phyloP scores from a whole-genome alignment of 2,113 vertebrate species.

The Caranx ignobilis region DNA sequence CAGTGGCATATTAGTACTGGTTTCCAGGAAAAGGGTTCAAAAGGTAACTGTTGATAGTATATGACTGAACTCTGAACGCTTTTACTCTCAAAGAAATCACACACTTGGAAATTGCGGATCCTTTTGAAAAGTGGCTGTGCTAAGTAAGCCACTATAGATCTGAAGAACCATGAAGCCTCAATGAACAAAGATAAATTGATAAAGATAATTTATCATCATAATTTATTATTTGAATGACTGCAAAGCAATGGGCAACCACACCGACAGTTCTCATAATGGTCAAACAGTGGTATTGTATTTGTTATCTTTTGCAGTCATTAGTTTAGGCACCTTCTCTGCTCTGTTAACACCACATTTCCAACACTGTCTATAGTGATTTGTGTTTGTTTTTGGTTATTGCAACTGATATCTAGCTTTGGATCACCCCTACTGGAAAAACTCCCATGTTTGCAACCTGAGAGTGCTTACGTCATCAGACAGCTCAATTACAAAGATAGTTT shows the following conservation, averaged over 20 bases:
- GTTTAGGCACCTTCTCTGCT: not conserved
- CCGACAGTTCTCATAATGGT: not conserved
- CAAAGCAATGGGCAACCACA: not conserved
- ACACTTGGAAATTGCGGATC: not conserved
- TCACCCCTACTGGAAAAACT: not conserved
- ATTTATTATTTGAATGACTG: not conserved
- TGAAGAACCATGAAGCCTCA: not conserved
- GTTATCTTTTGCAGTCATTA: too few species aligned
- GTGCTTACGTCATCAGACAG: not conserved
- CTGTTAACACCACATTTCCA: not conserved
- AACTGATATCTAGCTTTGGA: not conserved
- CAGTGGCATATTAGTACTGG: not conserved
- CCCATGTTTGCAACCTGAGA: not conserved
- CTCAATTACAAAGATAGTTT: not conserved
- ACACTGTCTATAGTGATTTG: not conserved
- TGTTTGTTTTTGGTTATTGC: not conserved
- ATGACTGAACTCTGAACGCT: not conserved
- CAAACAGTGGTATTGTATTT: too few species aligned
- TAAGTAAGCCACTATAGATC: not conserved
- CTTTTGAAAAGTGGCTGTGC: not conserved
- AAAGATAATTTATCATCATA: not conserved
- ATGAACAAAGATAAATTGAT: not conserved
- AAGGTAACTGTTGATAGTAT: not conserved
- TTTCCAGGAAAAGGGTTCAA: not conserved
- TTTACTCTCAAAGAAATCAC: not conserved